Evolutionary conservation across 1,140 invertebrate genomes (phyloP).

Genomic region (Chrysomallon squamiferum): DNA sequence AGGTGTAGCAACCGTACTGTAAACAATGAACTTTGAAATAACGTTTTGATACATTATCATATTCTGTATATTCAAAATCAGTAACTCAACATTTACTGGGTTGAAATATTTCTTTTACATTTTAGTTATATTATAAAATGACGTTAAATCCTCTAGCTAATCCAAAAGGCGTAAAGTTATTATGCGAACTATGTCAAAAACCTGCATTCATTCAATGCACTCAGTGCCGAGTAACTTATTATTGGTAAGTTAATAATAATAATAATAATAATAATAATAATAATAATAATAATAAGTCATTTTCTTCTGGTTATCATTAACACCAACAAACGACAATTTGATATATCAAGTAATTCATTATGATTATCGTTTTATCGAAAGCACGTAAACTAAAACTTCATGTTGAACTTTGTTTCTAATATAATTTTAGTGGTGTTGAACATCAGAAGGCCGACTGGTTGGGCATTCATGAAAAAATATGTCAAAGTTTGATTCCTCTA

Average conservation of each 20-base stretch:
- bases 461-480: slow-evolving; percentile 64
- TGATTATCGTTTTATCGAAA: neutral
- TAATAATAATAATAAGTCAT: neutral
- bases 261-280: too few relatives aligned
- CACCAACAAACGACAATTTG: neutral
- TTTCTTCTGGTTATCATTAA: neutral
- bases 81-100: too few relatives aligned
- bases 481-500: slow-evolving; percentile 53
- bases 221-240: slow-evolving; percentile 10
- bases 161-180: slow-evolving; percentile 6
- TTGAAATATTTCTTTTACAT: too few relatives aligned
- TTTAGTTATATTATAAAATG: neutral
- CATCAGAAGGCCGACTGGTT: slow-evolving; percentile 63
- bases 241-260: slow-evolving; percentile 1
- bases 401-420: neutral
- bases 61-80: too few relatives aligned
- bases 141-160: slow-evolving; percentile 10
- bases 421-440: slow-evolving; percentile 55
- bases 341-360: neutral
- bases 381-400: neutral
- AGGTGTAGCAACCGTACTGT: too few relatives aligned
- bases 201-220: slow-evolving; percentile 6
- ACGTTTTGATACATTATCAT: too few relatives aligned
- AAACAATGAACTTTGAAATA: too few relatives aligned
- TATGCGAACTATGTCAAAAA: slow-evolving; percentile 14